Percentiles rank a stretch among this genome's conserved stretches.
Evolutionary conservation across 2,113 vertebrate species (phyloP).

Genomic region (Verasper variegatus): DNA sequence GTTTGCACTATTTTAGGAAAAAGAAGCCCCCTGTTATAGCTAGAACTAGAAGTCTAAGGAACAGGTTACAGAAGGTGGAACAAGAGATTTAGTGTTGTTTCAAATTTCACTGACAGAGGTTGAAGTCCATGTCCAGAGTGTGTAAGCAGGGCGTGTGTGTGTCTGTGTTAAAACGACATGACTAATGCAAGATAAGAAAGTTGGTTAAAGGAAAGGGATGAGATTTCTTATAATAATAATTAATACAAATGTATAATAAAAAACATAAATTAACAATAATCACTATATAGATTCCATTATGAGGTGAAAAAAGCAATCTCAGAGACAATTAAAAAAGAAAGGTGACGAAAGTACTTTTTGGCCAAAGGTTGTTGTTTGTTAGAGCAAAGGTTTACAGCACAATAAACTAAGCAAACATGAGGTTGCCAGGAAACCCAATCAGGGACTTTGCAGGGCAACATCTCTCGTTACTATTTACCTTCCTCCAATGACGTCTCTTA

Average conservation of each 20-base stretch:
- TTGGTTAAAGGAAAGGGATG: not conserved
- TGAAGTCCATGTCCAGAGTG: conserved; percentile 78
- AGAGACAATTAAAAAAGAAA: not conserved
- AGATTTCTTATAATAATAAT: not conserved
- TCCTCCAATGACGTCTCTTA: conserved; percentile 81
- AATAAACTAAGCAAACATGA: conserved; percentile 50
- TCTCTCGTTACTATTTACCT: conserved; percentile 48
- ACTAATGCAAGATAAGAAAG: conserved; percentile 53
- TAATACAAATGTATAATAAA: not conserved
- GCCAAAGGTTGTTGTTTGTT: no score
- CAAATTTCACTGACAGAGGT: conserved; percentile 66
- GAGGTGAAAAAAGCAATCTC: not conserved
- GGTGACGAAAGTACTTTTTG: no score
- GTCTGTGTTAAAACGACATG: conserved; percentile 21
- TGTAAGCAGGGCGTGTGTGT: conserved; percentile 27
- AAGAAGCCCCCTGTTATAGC: conserved; percentile 47
- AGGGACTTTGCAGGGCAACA: no score
- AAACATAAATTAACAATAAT: not conserved
- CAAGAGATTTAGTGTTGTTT: conserved; percentile 56
- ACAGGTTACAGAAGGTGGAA: conserved; percentile 43
- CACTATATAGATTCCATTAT: not conserved
- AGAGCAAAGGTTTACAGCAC: conserved; percentile 27
- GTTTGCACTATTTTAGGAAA: not conserved
- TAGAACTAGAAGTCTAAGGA: conserved; percentile 6
- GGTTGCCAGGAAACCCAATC: conserved; percentile 12